Evolutionary conservation across 2,797 vertebrate genomes (phyloP).

Genomic region (Petrocephalus schoutedeni): DNA sequence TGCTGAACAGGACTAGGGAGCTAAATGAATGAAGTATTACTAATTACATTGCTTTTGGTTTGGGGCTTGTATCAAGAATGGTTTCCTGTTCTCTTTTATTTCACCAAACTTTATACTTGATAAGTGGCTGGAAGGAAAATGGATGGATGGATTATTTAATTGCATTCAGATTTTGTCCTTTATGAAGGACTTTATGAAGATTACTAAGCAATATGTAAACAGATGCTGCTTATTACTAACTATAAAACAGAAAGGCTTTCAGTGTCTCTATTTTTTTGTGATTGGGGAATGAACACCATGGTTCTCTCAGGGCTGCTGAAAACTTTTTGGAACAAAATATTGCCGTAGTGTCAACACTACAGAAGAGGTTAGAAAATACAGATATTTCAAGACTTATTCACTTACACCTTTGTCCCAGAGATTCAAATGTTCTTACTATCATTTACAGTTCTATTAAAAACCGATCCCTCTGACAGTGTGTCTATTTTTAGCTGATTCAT

Average conservation of each 20-base stretch:
- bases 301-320: background rate
- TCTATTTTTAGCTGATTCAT: constrained; percentile 68
- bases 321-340: background rate
- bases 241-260: background rate
- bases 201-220: background rate
- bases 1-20: background rate
- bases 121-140: background rate
- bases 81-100: background rate
- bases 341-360: background rate
- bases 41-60: background rate
- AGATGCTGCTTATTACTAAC: background rate
- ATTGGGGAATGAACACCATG: background rate
- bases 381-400: background rate
- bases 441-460: constrained; percentile 1
- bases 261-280: background rate
- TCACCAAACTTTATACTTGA: background rate
- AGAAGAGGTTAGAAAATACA: background rate
- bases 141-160: background rate
- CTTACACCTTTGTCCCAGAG: background rate
- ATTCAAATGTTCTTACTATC: background rate
- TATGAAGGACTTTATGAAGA: background rate
- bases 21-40: background rate
- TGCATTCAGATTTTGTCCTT: background rate
- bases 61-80: background rate
- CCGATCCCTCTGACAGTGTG: constrained; percentile 18